phyloP scores from a whole-genome alignment of 2,888 invertebrate genomes.

The Lochmaea crataegi region DNA sequence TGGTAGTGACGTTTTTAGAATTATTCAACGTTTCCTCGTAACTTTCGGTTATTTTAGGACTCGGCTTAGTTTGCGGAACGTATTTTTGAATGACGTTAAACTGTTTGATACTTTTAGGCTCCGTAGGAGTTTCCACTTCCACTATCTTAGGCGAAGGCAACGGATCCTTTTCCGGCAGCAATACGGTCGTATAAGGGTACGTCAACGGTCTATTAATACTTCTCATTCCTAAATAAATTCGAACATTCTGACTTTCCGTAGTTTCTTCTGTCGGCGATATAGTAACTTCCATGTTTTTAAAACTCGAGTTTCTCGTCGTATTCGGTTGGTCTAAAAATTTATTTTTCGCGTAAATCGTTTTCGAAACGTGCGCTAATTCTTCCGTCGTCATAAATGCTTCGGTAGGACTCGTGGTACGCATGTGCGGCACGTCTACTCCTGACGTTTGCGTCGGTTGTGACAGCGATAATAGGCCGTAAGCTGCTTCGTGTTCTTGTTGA shows the following conservation, averaged over 20 bases:
- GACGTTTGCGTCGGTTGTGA: slow-evolving; percentile 67
- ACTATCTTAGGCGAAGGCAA: slow-evolving; percentile 23
- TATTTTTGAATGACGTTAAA: slow-evolving; percentile 60
- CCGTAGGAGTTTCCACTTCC: slow-evolving; percentile 24
- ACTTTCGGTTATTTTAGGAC: slow-evolving; percentile 35
- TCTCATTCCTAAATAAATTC: slow-evolving; percentile 58
- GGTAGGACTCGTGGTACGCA: slow-evolving; percentile 42
- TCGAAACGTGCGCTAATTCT: slow-evolving; percentile 62
- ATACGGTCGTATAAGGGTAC: slow-evolving; percentile 71
- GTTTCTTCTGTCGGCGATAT: slow-evolving; percentile 39
- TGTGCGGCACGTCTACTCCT: slow-evolving; percentile 42
- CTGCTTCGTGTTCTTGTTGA: slow-evolving; percentile 87
- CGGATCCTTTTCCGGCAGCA: slow-evolving; percentile 31
- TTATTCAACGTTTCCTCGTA: slow-evolving; percentile 27
- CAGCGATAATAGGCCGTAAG: slow-evolving; percentile 82
- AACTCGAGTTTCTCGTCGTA: slow-evolving; percentile 30
- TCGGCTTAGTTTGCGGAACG: slow-evolving; percentile 36
- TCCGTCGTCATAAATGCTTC: slow-evolving; percentile 60
- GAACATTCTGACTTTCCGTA: slow-evolving; percentile 51
- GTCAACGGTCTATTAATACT: slow-evolving; percentile 75
- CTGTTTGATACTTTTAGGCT: slow-evolving; percentile 63
- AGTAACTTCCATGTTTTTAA: slow-evolving; percentile 33
- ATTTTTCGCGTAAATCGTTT: slow-evolving; percentile 63
- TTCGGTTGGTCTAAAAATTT: slow-evolving; percentile 59
- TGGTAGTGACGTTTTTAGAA: slow-evolving; percentile 23